Conservation (phyloP, 1,140 invertebrate genomes). For the Bombus superbus region DNA sequence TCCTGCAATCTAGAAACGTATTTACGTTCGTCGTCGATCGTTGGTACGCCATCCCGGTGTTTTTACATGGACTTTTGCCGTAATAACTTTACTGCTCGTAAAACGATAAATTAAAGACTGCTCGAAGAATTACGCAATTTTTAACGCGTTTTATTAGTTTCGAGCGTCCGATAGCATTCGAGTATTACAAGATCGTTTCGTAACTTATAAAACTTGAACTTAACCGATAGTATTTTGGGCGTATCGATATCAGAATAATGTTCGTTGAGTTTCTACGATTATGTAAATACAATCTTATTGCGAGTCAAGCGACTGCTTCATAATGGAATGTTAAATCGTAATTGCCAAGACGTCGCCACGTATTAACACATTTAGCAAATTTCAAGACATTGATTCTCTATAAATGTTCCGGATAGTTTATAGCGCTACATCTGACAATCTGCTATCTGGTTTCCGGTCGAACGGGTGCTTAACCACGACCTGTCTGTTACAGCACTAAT, state of each 20-base stretch:
- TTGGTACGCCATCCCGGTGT: slow-evolving; percentile 10
- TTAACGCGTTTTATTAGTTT: background rate
- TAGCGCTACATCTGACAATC: slow-evolving; percentile 58
- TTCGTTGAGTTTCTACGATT: background rate
- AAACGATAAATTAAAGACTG: slow-evolving; percentile 21
- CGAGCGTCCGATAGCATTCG: background rate
- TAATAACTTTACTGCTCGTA: slow-evolving; percentile 28
- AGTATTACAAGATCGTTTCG: too few species aligned
- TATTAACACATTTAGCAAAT: slow-evolving; percentile 10
- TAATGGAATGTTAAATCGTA: too few species aligned
- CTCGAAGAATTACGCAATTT: background rate
- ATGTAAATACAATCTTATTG: background rate
- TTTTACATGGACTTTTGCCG: slow-evolving; percentile 5
- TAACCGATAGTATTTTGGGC: background rate
- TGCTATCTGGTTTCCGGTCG: slow-evolving; percentile 73
- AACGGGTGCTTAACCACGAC: slow-evolving; percentile 65
- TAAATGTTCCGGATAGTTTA: slow-evolving; percentile 43
- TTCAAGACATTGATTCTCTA: slow-evolving; percentile 25
- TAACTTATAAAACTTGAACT: too few species aligned
- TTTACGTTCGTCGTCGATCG: background rate
- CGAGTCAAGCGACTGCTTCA: too few species aligned
- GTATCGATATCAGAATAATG: background rate
- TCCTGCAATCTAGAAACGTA: too few species aligned
- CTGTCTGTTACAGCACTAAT: slow-evolving; percentile 71
- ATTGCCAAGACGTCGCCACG: background rate